phyloP scores from a whole-genome alignment of 2,888 invertebrate species.

The Eristalinus sepulchralis region DNA sequence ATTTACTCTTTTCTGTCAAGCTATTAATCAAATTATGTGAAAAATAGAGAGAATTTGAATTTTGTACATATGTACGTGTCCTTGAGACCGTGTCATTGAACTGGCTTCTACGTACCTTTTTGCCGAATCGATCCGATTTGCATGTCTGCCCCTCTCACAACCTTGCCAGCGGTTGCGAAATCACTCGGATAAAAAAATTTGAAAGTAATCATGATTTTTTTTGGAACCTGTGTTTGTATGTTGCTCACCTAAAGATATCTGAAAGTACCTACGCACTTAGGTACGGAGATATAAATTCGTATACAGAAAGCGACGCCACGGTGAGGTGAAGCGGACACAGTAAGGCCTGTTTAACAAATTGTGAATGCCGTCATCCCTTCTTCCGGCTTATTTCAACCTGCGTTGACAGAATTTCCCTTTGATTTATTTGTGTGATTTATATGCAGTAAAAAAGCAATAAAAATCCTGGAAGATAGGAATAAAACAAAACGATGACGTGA shows the following conservation, averaged over 20 bases:
- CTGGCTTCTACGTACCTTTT: neutral
- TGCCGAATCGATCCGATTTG: no score
- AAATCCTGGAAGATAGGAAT: constrained; percentile 30
- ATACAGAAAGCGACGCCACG: neutral
- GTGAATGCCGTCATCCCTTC: constrained; percentile 35
- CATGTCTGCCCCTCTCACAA: no score
- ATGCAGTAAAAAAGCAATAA: constrained; percentile 49
- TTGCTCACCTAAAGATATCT: neutral
- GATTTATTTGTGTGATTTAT: constrained; percentile 67
- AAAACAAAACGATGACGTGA: constrained; percentile 53
- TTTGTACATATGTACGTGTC: no score
- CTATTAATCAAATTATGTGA: no score
- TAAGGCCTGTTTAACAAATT: constrained; percentile 33
- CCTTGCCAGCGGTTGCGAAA: neutral
- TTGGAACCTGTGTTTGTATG: no score
- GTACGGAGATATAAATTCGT: neutral
- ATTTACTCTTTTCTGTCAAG: no score
- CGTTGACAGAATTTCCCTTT: constrained; percentile 64
- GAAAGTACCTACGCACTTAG: neutral
- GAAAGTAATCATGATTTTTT: no score
- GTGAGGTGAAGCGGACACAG: neutral
- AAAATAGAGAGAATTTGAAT: no score
- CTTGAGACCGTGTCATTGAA: no score
- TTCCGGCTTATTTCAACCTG: constrained; percentile 19
- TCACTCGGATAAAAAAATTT: no score